These are phyloP conservation scores for Circaetus gallicus DNA, from an alignment of 2,113 vertebrate genomes.

Conservation along the genomic window DNA sequence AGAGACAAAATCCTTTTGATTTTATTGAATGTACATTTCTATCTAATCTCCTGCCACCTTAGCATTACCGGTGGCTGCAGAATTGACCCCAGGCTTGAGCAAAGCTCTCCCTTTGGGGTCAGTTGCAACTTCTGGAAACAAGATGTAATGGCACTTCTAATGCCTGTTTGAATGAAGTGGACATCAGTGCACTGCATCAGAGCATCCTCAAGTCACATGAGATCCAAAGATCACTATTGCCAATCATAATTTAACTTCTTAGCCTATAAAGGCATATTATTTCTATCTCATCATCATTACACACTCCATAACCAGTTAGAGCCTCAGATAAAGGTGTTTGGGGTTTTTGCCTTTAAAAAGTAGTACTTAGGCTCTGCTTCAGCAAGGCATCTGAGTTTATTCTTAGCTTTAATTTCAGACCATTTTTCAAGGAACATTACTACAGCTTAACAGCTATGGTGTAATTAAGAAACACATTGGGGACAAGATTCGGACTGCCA, in stretches of 20 bases:
- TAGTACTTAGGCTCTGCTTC: not conserved
- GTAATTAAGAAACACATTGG: not conserved
- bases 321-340: not conserved
- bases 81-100: slow-evolving; percentile 63
- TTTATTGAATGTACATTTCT: slow-evolving; percentile 64
- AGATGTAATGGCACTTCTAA: slow-evolving; percentile 19
- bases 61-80: slow-evolving; percentile 62
- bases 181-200: slow-evolving; percentile 32
- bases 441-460: not conserved
- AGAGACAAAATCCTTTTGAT: slow-evolving; percentile 62
- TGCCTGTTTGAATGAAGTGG: slow-evolving; percentile 44
- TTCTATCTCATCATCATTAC: not conserved
- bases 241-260: not conserved
- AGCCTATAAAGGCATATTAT: not conserved
- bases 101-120: slow-evolving; percentile 57
- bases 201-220: slow-evolving; percentile 36
- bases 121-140: slow-evolving; percentile 51
- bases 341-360: not conserved
- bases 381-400: not conserved
- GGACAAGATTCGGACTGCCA: not conserved
- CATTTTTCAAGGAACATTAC: not conserved
- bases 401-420: not conserved
- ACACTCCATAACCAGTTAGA: not conserved
- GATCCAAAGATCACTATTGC: slow-evolving; percentile 25
- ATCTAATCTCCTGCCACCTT: slow-evolving; percentile 58